Base-by-base conservation (phyloP, 2,113 vertebrate species). In the Melozone crissalis region DNA sequence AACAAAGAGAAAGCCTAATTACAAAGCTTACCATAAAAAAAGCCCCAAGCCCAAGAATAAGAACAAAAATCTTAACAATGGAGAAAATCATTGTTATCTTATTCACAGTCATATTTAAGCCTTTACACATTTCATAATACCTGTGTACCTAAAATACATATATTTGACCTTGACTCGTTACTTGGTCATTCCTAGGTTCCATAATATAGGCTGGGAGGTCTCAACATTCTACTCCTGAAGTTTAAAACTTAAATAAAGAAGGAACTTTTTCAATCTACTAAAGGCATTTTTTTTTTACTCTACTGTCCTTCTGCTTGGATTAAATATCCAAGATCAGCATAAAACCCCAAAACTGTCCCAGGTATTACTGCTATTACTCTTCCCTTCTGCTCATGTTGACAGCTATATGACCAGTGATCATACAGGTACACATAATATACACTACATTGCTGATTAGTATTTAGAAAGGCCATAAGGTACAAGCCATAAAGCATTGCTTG, bases 331-430 rank as follows among this genome's bases (percentile, higher is more conserved):
- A 90, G 46, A 67, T 30, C 7, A 82, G 24, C 21, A 78, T 15
- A 33, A 78, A 39, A 52, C 4, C 3, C 13, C 19, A 7, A 37
- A 27, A 12, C 24, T 65, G 33, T 28, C 12, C 20, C 13, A 51
- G 23, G 3, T 33, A 43, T 17, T 35, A 61, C 6, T 22, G 58
- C 41, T 55, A 35, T 33, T 39, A 44, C 17, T 80, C 44, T 43
- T 68, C 14, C 52, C 54, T 51, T 81, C 65, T 58, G 44, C 14
- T 33, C 18, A 13, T 5, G 15, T 1, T 47, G 72, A 63, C 13
- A 68, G 11, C 8, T 16, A 10, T 4, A 21, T 35, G 54, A 84
- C 5, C 68, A 61, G 35, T 0, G 0, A 41, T 20, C 28, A 28
- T 22, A 35, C 0, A 76, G 1, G 9, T 30, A 59, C 37, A 67